A percentile compares a stretch with the other conserved stretches of the same genome.
These are phyloP conservation scores for Chondrosia reniformis DNA, from an alignment of 37 sponge, comb jelly and placozoan genomes.

Conservation along the genomic window DNA sequence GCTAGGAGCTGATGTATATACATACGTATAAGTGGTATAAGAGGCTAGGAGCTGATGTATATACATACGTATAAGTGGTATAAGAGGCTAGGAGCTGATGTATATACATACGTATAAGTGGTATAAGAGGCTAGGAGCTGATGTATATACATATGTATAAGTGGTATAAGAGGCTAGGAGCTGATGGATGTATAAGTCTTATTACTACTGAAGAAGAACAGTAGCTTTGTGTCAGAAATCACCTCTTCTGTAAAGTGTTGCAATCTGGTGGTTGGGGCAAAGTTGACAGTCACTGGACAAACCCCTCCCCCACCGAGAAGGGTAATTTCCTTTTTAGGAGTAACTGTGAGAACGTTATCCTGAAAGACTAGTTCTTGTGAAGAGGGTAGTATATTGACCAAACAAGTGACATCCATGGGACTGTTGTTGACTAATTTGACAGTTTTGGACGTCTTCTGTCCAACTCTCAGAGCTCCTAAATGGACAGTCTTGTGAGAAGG, in stretches of 20 bases:
- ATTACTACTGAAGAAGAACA: too few relatives aligned
- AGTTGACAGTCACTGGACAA: constrained; percentile 48
- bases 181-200: too few relatives aligned
- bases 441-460: constrained; percentile 36
- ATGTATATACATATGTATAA: too few relatives aligned
- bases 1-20: too few relatives aligned
- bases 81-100: too few relatives aligned
- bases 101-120: too few relatives aligned
- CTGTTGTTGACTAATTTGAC: constrained; percentile 83
- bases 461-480: constrained; percentile 80
- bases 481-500: constrained; percentile 74
- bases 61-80: too few relatives aligned
- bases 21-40: too few relatives aligned
- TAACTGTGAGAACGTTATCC: constrained; percentile 55
- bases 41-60: too few relatives aligned
- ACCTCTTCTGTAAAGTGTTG: constrained; percentile 89
- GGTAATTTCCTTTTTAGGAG: constrained; percentile 62
- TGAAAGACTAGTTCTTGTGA: constrained; percentile 50
- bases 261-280: constrained; percentile 70
- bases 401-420: constrained; percentile 62
- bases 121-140: too few relatives aligned
- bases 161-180: too few relatives aligned
- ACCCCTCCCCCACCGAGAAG: constrained; percentile 61
- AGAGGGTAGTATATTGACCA: constrained; percentile 52
- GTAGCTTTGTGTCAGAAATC: too few relatives aligned